These are phyloP conservation scores for Hedychridium roseum DNA, from an alignment of 2,888 invertebrate species.

Conservation along the genomic window DNA sequence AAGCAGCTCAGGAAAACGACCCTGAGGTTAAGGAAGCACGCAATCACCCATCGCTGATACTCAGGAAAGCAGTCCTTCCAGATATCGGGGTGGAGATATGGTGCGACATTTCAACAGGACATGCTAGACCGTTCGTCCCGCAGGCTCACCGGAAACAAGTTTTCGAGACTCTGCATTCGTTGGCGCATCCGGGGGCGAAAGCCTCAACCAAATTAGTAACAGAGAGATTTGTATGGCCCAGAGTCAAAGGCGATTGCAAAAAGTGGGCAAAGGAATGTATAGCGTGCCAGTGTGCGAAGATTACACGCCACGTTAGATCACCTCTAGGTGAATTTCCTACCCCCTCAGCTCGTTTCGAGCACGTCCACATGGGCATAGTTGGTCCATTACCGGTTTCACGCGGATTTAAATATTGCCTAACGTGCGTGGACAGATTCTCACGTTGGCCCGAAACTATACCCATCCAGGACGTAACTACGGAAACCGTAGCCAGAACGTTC, in stretches of 20 bases:
- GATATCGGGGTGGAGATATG: background rate
- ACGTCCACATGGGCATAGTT: conserved; percentile 20
- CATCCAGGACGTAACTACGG: conserved; percentile 16
- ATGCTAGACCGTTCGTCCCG: conserved; percentile 4
- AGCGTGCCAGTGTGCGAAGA: background rate
- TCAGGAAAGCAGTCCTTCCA: background rate
- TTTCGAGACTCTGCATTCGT: conserved; percentile 27
- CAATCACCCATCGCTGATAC: background rate
- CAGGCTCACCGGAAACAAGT: conserved; percentile 1
- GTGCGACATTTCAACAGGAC: background rate
- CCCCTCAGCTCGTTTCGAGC: background rate
- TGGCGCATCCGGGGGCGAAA: conserved; percentile 30
- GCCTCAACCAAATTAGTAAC: conserved; percentile 39
- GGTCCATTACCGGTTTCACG: conserved; percentile 19
- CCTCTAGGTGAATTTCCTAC: background rate
- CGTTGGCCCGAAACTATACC: conserved; percentile 30
- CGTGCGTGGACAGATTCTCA: conserved; percentile 43
- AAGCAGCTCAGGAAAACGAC: too few species aligned
- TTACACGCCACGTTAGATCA: background rate
- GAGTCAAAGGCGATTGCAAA: conserved; percentile 26
- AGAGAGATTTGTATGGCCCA: conserved; percentile 52
- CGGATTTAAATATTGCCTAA: conserved; percentile 45
- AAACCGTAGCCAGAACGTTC: conserved; percentile 16
- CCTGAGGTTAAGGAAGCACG: too few species aligned
- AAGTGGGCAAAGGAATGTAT: conserved; percentile 32